phyloP scores from a whole-genome alignment of 2,113 vertebrate genomes.

The Geothlypis trichas region DNA sequence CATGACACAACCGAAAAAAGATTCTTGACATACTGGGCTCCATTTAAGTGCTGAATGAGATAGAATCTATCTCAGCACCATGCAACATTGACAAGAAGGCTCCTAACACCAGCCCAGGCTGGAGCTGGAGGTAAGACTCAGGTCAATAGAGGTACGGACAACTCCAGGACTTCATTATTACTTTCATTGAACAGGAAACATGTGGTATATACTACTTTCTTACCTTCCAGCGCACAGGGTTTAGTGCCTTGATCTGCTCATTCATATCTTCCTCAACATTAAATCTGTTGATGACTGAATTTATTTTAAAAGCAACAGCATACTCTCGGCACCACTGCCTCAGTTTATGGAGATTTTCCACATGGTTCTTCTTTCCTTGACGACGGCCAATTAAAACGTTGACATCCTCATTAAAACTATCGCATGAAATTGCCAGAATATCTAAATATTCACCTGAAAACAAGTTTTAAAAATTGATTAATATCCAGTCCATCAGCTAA shows the following conservation, averaged over 20 bases:
- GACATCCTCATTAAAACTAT: slow-evolving; percentile 90
- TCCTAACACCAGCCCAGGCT: background rate
- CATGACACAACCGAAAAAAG: background rate
- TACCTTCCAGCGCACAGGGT: slow-evolving; percentile 95
- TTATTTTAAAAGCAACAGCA: slow-evolving; percentile 93
- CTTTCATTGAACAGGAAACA: background rate
- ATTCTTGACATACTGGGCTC: background rate
- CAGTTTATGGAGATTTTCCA: slow-evolving; percentile 85
- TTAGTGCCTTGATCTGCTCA: slow-evolving; percentile 78
- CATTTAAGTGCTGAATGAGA: background rate
- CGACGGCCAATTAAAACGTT: slow-evolving; percentile 88
- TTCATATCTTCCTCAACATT: slow-evolving; percentile 91
- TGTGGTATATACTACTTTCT: background rate
- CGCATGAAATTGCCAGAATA: slow-evolving; percentile 93
- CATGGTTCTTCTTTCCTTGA: slow-evolving; percentile 87
- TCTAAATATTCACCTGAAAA: slow-evolving; percentile 85
- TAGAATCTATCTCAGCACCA: background rate
- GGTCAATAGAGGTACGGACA: background rate
- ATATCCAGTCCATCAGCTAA: background rate
- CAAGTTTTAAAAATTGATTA: background rate
- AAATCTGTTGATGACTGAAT: slow-evolving; percentile 92
- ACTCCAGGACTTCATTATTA: background rate
- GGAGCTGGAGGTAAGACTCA: background rate
- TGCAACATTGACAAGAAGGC: background rate
- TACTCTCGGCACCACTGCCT: slow-evolving; percentile 85